These are phyloP conservation scores for Leptinotarsa rubiginosa DNA, from an alignment of 2,888 invertebrate species.

Conservation along the genomic window DNA sequence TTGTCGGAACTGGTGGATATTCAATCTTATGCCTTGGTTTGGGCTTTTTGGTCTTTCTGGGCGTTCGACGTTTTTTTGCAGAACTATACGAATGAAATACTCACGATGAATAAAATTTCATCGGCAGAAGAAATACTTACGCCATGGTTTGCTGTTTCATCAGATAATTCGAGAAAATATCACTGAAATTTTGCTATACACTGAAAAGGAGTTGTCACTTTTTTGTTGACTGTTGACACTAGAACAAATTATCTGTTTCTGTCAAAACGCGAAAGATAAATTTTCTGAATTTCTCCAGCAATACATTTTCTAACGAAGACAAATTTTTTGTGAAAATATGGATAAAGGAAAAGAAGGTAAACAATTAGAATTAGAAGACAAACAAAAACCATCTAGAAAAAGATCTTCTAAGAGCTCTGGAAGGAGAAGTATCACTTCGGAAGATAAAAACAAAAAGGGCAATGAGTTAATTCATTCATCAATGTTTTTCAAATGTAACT, in stretches of 20 bases:
- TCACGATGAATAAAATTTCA: neutral
- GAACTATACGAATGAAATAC: conserved; percentile 21
- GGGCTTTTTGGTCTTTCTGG: conserved; percentile 48
- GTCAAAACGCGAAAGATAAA: conserved; percentile 3
- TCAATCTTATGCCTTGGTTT: conserved; percentile 53
- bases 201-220: conserved; percentile 4
- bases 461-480: neutral
- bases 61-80: conserved; percentile 34
- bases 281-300: neutral
- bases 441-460: neutral
- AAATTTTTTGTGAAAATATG: conserved; percentile 28
- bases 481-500: neutral
- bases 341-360: conserved; percentile 3
- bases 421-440: neutral
- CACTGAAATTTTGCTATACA: conserved; percentile 35
- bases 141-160: conserved; percentile 29
- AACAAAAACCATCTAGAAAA: neutral
- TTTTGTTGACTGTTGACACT: conserved; percentile 7
- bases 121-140: conserved; percentile 17
- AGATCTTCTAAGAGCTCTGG: neutral
- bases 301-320: neutral
- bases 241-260: neutral
- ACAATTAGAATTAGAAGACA: neutral
- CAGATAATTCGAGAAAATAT: conserved; percentile 18
- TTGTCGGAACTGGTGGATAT: conserved; percentile 61